Evolutionary conservation across 2,797 vertebrate species (phyloP).

Genomic region (Lepilemur ruficaudatus): DNA sequence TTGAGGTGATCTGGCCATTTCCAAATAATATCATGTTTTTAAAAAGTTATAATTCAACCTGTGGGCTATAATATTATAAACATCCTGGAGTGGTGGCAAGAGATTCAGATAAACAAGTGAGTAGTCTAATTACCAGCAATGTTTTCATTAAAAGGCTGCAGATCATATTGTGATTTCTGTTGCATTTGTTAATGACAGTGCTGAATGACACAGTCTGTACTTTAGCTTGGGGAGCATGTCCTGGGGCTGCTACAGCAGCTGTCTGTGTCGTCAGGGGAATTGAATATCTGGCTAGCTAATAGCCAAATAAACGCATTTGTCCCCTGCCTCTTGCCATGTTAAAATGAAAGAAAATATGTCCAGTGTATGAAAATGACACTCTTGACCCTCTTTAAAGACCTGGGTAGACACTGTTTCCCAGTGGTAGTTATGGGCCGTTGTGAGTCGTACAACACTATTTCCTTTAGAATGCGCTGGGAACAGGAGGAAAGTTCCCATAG

Average conservation of each 20-base stretch:
- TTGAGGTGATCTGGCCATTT: conserved; percentile 10
- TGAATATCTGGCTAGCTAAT: conserved; percentile 11
- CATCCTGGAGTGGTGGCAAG: not conserved
- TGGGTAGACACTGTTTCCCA: not conserved
- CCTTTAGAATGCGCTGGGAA: not conserved
- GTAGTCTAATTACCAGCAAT: conserved; percentile 10
- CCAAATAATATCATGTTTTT: not conserved
- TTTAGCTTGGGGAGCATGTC: conserved; percentile 10
- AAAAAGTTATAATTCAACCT: conserved; percentile 10
- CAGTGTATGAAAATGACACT: not conserved
- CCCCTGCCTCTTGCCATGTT: not conserved
- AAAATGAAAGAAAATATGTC: conserved; percentile 35
- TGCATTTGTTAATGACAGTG: conserved; percentile 43
- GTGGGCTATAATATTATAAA: not conserved
- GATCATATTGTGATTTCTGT: conserved; percentile 34
- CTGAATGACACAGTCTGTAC: not conserved
- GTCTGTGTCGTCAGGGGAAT: not conserved
- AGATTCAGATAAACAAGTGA: not conserved
- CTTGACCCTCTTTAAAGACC: not conserved
- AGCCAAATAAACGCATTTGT: conserved; percentile 40
- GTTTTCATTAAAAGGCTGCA: conserved; percentile 17
- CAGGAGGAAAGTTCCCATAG: not conserved
- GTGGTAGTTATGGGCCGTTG: not conserved
- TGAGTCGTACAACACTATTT: not conserved
- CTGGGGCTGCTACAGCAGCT: not conserved